Conservation (phyloP, 1,140 invertebrate species). For the Trichomalopsis sarcophagae region DNA sequence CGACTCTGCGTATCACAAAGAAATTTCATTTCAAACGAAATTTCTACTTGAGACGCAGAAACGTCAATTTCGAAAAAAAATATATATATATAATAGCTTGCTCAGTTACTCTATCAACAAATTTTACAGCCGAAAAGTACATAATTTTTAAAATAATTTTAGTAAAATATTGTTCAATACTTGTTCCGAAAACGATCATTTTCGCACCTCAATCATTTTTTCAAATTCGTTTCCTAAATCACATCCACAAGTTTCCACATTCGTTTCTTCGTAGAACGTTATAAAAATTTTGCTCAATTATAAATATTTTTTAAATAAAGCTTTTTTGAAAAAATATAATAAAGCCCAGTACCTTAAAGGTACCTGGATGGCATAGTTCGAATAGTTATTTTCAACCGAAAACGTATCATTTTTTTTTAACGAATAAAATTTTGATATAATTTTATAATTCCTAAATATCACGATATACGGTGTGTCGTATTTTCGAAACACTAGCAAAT, state of each 20-base stretch:
- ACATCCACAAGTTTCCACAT: not conserved
- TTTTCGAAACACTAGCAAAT: constrained; percentile 50
- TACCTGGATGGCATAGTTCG: not conserved
- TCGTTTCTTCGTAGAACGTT: not conserved
- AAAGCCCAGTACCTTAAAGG: not conserved
- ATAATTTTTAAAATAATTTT: constrained; percentile 23
- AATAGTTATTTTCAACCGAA: not conserved
- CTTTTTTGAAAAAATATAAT: not conserved
- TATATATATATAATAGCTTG: not conserved
- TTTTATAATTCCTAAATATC: constrained; percentile 71
- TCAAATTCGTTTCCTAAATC: not conserved
- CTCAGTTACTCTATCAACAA: constrained; percentile 18
- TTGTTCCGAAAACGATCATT: not conserved
- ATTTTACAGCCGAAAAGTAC: constrained; percentile 47
- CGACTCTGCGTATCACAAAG: constrained; percentile 13
- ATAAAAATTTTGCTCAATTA: constrained; percentile 45
- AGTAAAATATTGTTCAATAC: constrained; percentile 43
- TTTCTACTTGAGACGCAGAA: not conserved
- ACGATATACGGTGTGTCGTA: constrained; percentile 60
- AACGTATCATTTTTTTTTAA: not conserved
- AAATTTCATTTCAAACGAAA: not conserved
- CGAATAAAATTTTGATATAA: constrained; percentile 14
- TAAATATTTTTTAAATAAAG: constrained; percentile 41
- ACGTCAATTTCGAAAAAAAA: constrained; percentile 3
- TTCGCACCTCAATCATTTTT: constrained; percentile 8